phyloP scores from a whole-genome alignment of 2,797 vertebrate genomes.

The Betta splendens region DNA sequence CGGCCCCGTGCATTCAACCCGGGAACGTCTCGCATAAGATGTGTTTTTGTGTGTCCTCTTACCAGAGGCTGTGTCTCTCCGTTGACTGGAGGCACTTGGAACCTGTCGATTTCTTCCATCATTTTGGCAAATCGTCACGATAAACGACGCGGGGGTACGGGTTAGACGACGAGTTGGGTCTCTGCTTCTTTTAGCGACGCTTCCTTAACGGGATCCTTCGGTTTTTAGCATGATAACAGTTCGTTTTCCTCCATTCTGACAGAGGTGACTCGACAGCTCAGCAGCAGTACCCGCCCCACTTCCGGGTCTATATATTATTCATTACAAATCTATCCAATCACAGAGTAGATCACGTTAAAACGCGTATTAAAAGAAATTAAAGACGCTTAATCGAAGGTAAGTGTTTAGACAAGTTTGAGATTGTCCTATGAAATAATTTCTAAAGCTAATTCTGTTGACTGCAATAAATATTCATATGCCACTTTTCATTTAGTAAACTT shows the following conservation, averaged over 20 bases:
- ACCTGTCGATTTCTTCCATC: constrained; percentile 98
- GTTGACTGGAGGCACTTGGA: constrained; percentile 94
- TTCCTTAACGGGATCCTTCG: constrained; percentile 39
- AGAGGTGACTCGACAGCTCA: constrained; percentile 91
- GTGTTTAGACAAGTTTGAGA: not conserved
- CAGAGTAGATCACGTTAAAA: constrained; percentile 18
- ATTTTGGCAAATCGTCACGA: constrained; percentile 76
- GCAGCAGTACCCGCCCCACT: constrained; percentile 79
- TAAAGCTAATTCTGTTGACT: not conserved
- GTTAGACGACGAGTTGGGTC: constrained; percentile 22
- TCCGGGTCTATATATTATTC: constrained; percentile 81
- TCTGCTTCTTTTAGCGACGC: constrained; percentile 30
- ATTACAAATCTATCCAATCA: constrained; percentile 58
- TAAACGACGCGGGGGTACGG: constrained; percentile 28
- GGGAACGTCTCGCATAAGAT: constrained; percentile 15
- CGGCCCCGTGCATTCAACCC: not conserved
- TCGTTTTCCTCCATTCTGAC: constrained; percentile 78
- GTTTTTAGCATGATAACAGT: constrained; percentile 77
- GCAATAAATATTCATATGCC: not conserved
- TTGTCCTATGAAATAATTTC: not conserved
- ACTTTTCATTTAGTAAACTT: not conserved
- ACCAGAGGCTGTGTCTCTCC: constrained; percentile 95
- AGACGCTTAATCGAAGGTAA: not conserved
- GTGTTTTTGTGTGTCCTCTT: constrained; percentile 66
- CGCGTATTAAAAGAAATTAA: constrained; percentile 22